These are phyloP conservation scores for Pinctada fucata DNA, from an alignment of 2,888 invertebrate genomes.

Conservation along the genomic window DNA sequence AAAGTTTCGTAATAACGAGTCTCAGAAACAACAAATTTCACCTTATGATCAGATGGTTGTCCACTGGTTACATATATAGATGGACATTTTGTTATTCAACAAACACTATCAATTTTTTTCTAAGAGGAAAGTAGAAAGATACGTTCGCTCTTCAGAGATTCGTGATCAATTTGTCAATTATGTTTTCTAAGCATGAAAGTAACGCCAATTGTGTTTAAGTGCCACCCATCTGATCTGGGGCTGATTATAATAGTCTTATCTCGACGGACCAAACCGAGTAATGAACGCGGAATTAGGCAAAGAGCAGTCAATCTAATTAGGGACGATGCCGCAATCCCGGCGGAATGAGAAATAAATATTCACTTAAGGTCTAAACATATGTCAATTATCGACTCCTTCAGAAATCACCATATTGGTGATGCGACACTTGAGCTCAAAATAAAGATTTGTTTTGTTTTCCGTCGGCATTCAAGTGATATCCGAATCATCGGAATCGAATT, in stretches of 20 bases:
- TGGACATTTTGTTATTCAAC: conserved; percentile 5
- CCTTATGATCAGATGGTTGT: too few relatives aligned
- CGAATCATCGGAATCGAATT: conserved; percentile 2
- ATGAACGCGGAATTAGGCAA: conserved; percentile 1
- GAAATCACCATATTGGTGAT: background rate
- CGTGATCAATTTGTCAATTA: too few relatives aligned
- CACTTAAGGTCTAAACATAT: conserved; percentile 10
- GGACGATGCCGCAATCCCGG: background rate
- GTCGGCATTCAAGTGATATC: conserved; percentile 12
- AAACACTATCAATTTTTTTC: background rate
- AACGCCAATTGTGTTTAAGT: conserved; percentile 5
- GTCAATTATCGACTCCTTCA: conserved; percentile 10
- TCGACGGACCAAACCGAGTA: conserved; percentile 4
- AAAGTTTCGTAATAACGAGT: too few relatives aligned
- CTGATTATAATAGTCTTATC: conserved; percentile 4
- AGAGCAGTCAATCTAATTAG: conserved; percentile 16
- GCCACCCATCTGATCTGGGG: conserved; percentile 6
- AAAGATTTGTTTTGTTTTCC: conserved; percentile 11
- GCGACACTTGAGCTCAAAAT: background rate
- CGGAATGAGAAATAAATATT: conserved; percentile 20
- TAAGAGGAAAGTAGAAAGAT: too few relatives aligned
- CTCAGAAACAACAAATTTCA: too few relatives aligned
- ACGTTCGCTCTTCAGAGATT: too few relatives aligned
- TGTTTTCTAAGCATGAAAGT: background rate
- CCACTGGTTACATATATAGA: too few relatives aligned